Percentiles rank a stretch among this genome's conserved stretches.
These are phyloP conservation scores for Invenusta paracnida DNA, from an alignment of 2,888 invertebrate genomes.

Conservation along the genomic window DNA sequence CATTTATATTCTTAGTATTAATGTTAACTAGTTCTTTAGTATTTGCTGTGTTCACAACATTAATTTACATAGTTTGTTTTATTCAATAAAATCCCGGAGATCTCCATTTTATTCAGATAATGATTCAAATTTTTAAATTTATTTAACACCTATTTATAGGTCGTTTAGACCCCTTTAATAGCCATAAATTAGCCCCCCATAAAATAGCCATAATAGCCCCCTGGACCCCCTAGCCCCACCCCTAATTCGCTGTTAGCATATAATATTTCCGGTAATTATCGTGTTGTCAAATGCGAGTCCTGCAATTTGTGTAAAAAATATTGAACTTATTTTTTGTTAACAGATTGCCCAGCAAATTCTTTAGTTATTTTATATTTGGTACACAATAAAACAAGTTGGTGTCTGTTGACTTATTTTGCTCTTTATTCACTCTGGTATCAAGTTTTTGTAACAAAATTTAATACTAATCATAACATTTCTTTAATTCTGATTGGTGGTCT, in stretches of 20 bases:
- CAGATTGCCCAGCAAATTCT: too few species aligned
- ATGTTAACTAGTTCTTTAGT: not conserved
- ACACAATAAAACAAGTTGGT: too few species aligned
- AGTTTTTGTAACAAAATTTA: too few species aligned
- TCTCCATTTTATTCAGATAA: not conserved
- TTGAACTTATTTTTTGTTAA: too few species aligned
- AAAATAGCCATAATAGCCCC: too few species aligned
- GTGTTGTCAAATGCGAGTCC: not conserved
- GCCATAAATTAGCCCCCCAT: not conserved
- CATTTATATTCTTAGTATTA: not conserved
- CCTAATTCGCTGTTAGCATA: not conserved
- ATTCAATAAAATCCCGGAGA: not conserved
- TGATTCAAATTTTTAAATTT: not conserved
- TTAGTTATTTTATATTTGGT: too few species aligned
- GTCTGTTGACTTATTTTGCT: too few species aligned
- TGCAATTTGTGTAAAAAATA: too few species aligned
- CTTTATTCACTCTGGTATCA: too few species aligned
- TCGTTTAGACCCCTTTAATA: not conserved
- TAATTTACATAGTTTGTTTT: not conserved
- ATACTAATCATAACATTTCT: too few species aligned
- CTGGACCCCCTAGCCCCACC: not conserved
- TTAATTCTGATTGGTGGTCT: too few species aligned
- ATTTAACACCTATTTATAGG: not conserved
- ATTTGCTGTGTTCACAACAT: not conserved
- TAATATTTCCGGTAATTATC: not conserved